Conservation (phyloP, 2,888 invertebrate genomes). For the Erebia palarica region DNA sequence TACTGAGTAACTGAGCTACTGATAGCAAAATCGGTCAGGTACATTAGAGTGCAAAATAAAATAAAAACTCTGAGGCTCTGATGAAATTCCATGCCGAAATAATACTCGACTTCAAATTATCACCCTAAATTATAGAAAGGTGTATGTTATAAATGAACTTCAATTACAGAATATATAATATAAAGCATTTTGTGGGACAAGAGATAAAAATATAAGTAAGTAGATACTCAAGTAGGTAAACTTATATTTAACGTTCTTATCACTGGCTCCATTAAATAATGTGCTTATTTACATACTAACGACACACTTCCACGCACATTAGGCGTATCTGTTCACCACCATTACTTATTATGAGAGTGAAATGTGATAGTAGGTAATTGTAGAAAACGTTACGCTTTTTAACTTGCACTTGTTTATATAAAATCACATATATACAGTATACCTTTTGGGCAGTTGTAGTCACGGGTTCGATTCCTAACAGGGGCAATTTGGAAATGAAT, state of each 20-base stretch:
- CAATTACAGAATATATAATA: background rate
- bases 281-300: slow-evolving; percentile 6
- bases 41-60: too few species aligned
- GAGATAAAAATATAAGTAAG: slow-evolving; percentile 3
- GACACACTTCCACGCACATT: background rate
- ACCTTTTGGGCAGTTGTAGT: too few species aligned
- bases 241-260: background rate
- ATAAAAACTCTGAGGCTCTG: too few species aligned
- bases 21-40: too few species aligned
- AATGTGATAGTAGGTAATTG: background rate
- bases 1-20: too few species aligned
- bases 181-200: background rate
- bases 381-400: background rate
- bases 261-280: slow-evolving; percentile 8
- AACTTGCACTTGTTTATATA: background rate
- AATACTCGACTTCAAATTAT: too few species aligned
- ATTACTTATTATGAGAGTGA: background rate
- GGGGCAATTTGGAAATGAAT: too few species aligned
- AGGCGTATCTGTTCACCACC: background rate
- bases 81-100: too few species aligned
- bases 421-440: too few species aligned
- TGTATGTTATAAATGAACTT: too few species aligned
- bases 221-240: background rate
- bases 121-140: too few species aligned
- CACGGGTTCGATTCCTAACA: too few species aligned